phyloP scores from a whole-genome alignment of 2,888 invertebrate species.

The Tuberolachnus salignus region DNA sequence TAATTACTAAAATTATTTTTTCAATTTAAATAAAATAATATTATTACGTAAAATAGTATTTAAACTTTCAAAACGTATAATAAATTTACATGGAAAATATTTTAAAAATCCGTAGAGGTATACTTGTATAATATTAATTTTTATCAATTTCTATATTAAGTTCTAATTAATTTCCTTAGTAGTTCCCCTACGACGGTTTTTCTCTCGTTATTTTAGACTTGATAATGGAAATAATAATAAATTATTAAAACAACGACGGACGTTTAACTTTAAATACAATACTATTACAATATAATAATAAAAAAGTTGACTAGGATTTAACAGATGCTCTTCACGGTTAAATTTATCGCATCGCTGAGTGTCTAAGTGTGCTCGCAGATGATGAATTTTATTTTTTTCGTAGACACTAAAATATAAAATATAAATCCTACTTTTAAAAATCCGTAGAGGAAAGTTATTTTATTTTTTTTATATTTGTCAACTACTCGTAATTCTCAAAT shows the following conservation, averaged over 20 bases:
- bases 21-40: no score
- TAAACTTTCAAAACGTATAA: no score
- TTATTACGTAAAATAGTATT: no score
- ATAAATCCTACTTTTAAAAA: not conserved
- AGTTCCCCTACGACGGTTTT: no score
- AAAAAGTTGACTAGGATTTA: not conserved
- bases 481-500: not conserved
- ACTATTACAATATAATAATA: not conserved
- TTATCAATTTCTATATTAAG: no score
- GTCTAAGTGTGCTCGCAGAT: not conserved
- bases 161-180: no score
- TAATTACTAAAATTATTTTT: no score
- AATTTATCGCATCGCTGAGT: not conserved
- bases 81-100: no score
- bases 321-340: not conserved
- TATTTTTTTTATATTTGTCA: not conserved
- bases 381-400: not conserved
- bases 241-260: conserved; percentile 1
- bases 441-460: not conserved
- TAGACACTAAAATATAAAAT: not conserved
- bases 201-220: no score
- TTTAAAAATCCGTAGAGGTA: no score
- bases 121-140: no score
- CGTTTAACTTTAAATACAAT: not conserved
- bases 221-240: not conserved